Evolutionary conservation across 2,888 invertebrate genomes (phyloP).

Genomic region (Dinocampus coccinellae): DNA sequence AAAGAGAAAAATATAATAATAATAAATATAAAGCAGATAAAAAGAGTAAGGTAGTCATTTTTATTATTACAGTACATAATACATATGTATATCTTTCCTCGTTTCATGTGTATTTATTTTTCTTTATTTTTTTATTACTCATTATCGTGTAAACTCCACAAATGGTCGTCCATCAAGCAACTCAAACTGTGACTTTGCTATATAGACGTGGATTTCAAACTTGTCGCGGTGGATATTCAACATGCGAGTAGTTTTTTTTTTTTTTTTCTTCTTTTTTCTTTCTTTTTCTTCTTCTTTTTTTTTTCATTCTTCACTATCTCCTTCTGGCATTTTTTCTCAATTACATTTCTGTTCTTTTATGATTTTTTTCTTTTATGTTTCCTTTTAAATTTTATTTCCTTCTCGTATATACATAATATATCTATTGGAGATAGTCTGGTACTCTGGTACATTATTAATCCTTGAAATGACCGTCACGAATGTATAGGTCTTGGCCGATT

Average conservation of each 20-base stretch:
- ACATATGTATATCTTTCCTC: background rate
- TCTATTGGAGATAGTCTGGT: background rate
- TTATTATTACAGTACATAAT: background rate
- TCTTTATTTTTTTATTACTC: too few relatives aligned
- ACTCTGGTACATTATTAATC: background rate
- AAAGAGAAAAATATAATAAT: too few relatives aligned
- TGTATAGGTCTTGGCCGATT: background rate
- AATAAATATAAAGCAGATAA: too few relatives aligned
- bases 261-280: background rate
- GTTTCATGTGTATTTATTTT: constrained; percentile 49
- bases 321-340: too few relatives aligned
- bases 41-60: constrained; percentile 1
- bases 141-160: constrained; percentile 51
- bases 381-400: background rate
- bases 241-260: background rate
- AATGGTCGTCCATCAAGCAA: constrained; percentile 56
- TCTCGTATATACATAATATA: background rate
- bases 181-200: constrained; percentile 33
- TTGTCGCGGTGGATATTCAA: background rate
- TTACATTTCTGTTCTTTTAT: too few relatives aligned
- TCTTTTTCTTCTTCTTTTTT: background rate
- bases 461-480: background rate
- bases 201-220: background rate
- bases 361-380: background rate
- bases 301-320: too few relatives aligned